Conservation (phyloP, 2,888 invertebrate genomes). For the Heliconius hortense region DNA sequence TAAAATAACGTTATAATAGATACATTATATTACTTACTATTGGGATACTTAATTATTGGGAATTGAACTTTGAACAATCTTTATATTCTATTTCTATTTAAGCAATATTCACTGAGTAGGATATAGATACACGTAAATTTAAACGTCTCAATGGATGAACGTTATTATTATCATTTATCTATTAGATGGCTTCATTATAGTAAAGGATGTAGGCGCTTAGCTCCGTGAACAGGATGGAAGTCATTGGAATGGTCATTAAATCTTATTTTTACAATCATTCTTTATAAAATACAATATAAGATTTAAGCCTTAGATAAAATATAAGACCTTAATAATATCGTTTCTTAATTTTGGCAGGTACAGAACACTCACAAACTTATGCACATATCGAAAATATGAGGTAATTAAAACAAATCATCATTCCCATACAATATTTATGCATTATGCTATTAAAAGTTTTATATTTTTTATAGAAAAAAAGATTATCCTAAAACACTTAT, state of each 20-base stretch:
- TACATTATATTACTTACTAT: no score
- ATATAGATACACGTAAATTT: neutral
- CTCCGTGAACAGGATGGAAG: constrained; percentile 31
- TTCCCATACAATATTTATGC: neutral
- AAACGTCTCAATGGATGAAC: constrained; percentile 11
- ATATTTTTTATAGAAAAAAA: constrained; percentile 2
- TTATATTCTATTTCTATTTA: neutral
- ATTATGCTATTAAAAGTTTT: neutral
- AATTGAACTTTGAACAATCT: neutral
- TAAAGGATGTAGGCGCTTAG: constrained; percentile 38
- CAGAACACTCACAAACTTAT: neutral
- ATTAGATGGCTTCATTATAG: constrained; percentile 29
- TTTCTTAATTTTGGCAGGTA: neutral
- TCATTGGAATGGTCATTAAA: constrained; percentile 23
- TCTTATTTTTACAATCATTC: constrained; percentile 9
- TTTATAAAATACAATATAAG: neutral
- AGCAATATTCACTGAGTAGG: neutral
- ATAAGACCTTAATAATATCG: no score
- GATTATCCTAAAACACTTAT: neutral
- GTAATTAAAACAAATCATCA: neutral
- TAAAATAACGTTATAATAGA: no score
- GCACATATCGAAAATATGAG: neutral
- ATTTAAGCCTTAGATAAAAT: neutral
- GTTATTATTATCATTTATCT: constrained; percentile 26
- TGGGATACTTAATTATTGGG: neutral